Percentiles rank a stretch among this genome's conserved stretches.
phyloP scores from a whole-genome alignment of 2,888 invertebrate species.

The Amaurobius ferox region DNA sequence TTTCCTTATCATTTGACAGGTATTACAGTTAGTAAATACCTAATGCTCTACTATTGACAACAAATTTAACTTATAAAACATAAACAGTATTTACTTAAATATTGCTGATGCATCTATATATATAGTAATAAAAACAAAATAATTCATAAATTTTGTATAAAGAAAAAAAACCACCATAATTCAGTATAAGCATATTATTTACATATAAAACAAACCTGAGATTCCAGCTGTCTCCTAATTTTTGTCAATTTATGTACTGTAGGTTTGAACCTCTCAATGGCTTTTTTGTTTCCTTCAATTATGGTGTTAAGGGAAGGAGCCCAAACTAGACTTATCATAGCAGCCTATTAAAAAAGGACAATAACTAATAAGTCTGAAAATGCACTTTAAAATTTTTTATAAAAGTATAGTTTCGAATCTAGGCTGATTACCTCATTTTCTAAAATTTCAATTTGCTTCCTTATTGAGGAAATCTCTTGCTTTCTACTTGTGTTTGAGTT shows the following conservation, averaged over 20 bases:
- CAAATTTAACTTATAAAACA: too few relatives aligned
- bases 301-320: slow-evolving; percentile 33
- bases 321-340: slow-evolving; percentile 17
- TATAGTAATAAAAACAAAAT: too few relatives aligned
- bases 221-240: slow-evolving; percentile 13
- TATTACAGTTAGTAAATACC: too few relatives aligned
- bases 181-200: too few relatives aligned
- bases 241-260: neutral
- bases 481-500: slow-evolving; percentile 11
- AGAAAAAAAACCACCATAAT: too few relatives aligned
- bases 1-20: too few relatives aligned
- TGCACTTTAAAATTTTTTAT: neutral
- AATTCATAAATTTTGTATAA: too few relatives aligned
- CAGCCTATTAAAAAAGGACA: slow-evolving; percentile 3
- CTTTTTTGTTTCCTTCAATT: neutral
- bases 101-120: too few relatives aligned
- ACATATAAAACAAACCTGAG: slow-evolving; percentile 12
- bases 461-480: neutral
- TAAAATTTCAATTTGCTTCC: slow-evolving; percentile 14
- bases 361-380: neutral
- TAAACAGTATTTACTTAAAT: too few relatives aligned
- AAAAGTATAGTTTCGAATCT: neutral
- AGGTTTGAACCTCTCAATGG: neutral
- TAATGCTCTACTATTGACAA: too few relatives aligned
- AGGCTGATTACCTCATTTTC: slow-evolving; percentile 25